Conservation (phyloP, 2,888 invertebrate genomes). For the Rhagonycha lutea region DNA sequence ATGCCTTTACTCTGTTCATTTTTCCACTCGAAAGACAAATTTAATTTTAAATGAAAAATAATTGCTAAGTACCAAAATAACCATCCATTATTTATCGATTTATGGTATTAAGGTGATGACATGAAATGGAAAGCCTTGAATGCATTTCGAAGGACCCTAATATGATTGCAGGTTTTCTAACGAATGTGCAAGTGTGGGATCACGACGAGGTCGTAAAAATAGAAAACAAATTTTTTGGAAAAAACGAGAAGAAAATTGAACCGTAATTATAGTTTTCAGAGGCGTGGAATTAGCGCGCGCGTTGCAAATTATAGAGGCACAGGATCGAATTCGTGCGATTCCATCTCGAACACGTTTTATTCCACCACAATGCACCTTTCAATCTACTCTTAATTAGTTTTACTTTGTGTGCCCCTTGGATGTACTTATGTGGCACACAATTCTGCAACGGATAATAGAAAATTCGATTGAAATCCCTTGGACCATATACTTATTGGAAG, state of each 20-base stretch:
- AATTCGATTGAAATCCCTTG: slow-evolving; percentile 19
- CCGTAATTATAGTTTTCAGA: slow-evolving; percentile 47
- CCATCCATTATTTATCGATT: neutral
- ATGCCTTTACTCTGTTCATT: neutral
- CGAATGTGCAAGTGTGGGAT: neutral
- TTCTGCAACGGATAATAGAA: slow-evolving; percentile 16
- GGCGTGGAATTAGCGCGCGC: slow-evolving; percentile 45
- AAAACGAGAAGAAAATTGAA: slow-evolving; percentile 25
- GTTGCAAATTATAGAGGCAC: slow-evolving; percentile 47
- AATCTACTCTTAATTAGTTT: slow-evolving; percentile 47
- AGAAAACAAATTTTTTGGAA: slow-evolving; percentile 7
- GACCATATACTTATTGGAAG: slow-evolving; percentile 14
- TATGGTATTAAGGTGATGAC: neutral
- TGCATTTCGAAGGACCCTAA: neutral
- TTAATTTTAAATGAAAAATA: neutral
- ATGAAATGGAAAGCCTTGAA: neutral
- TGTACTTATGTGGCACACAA: slow-evolving; percentile 14
- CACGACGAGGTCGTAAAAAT: neutral
- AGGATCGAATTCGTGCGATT: slow-evolving; percentile 44
- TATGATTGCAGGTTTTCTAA: neutral
- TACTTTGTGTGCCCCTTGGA: slow-evolving; percentile 24
- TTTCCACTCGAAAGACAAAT: neutral
- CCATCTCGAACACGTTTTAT: slow-evolving; percentile 49
- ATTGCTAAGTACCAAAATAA: neutral
- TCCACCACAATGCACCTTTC: slow-evolving; percentile 46